Conservation (phyloP, 2,888 invertebrate species). For the Myopa tessellatipennis region DNA sequence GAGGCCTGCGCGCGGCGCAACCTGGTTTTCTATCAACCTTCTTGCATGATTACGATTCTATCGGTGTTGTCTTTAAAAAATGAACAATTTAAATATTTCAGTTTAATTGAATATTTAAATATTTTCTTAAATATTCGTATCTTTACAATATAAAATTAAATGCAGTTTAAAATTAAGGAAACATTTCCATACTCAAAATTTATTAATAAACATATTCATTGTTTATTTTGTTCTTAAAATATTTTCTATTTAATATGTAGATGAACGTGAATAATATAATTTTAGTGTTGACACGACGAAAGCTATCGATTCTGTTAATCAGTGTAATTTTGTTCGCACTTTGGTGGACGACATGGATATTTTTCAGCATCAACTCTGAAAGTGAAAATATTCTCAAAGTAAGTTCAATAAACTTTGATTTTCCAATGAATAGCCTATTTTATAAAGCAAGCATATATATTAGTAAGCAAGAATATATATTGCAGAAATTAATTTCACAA, state of each 20-base stretch:
- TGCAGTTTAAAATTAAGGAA: no score
- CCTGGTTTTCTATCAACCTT: no score
- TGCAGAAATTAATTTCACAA: slow-evolving; percentile 66
- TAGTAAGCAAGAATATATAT: slow-evolving; percentile 64
- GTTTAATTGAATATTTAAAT: no score
- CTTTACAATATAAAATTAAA: no score
- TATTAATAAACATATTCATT: no score
- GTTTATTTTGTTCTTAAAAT: background rate
- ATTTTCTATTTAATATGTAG: slow-evolving; percentile 50
- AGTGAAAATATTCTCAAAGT: slow-evolving; percentile 24
- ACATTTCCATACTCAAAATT: no score
- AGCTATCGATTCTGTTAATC: slow-evolving; percentile 64
- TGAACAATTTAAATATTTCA: no score
- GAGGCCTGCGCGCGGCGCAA: no score
- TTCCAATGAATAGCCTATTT: background rate
- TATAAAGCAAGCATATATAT: slow-evolving; percentile 62
- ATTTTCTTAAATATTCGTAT: no score
- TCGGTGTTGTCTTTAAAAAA: no score
- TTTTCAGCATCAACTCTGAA: slow-evolving; percentile 57
- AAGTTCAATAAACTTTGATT: background rate
- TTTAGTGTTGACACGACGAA: slow-evolving; percentile 66
- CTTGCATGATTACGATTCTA: no score
- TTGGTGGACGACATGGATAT: slow-evolving; percentile 67
- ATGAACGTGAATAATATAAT: slow-evolving; percentile 65
- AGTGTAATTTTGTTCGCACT: slow-evolving; percentile 62